These are phyloP conservation scores for Helostoma temminkii DNA, from an alignment of 2,797 vertebrate genomes.

Conservation along the genomic window DNA sequence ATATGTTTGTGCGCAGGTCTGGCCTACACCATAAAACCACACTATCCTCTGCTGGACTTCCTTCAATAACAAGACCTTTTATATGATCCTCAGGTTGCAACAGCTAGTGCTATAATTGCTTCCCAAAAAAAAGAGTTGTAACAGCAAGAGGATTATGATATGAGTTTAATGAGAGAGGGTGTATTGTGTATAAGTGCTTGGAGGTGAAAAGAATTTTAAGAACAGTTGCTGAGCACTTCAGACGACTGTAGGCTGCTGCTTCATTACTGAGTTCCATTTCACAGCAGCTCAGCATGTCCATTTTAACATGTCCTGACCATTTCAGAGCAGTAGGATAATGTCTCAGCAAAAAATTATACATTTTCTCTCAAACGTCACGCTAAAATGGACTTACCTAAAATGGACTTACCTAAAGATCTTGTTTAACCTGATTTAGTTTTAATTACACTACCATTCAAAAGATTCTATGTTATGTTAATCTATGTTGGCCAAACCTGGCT, in stretches of 20 bases:
- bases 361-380: too few species aligned
- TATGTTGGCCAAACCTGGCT: too few species aligned
- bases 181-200: constrained; percentile 11
- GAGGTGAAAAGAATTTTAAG: constrained; percentile 18
- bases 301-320: neutral
- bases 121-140: constrained; percentile 39
- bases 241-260: neutral
- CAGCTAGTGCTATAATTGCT: constrained; percentile 22
- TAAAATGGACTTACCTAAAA: too few species aligned
- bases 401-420: too few species aligned
- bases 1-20: neutral
- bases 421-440: too few species aligned
- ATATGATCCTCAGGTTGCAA: constrained; percentile 48
- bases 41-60: constrained; percentile 20
- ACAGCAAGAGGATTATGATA: constrained; percentile 54
- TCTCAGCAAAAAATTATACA: neutral
- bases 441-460: too few species aligned
- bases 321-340: too few species aligned
- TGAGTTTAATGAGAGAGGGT: neutral
- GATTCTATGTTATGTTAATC: too few species aligned
- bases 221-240: constrained; percentile 10
- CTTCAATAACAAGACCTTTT: constrained; percentile 26
- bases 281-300: neutral
- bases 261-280: neutral
- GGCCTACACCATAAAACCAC: constrained; percentile 18